Evolutionary conservation across 2,888 invertebrate species (phyloP).

Genomic region (Pristionchus fissidentatus): DNA sequence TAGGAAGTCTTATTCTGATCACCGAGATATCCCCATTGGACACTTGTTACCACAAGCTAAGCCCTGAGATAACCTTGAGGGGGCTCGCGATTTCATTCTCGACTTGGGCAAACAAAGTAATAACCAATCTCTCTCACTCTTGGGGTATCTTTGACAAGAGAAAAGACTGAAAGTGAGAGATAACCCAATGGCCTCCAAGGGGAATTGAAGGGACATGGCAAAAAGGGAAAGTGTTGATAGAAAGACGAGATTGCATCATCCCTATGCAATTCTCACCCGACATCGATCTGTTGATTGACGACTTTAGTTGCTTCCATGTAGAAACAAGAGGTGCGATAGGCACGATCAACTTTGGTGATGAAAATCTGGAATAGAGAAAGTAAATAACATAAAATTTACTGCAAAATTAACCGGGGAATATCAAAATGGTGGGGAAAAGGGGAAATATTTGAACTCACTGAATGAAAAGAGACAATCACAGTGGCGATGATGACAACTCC

Average conservation of each 20-base stretch:
- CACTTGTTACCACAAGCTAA: background rate
- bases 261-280: slow-evolving; percentile 58
- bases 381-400: background rate
- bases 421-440: background rate
- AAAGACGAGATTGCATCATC: slow-evolving; percentile 2
- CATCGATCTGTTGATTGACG: slow-evolving; percentile 69
- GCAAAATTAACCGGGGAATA: background rate
- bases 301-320: slow-evolving; percentile 72
- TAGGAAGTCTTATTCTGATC: too few relatives aligned
- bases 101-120: background rate
- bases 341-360: slow-evolving; percentile 74
- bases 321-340: slow-evolving; percentile 73
- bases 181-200: slow-evolving; percentile 16
- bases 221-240: background rate
- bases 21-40: slow-evolving; percentile 20
- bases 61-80: slow-evolving; percentile 8
- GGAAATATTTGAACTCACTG: slow-evolving; percentile 56
- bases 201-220: background rate
- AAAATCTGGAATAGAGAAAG: slow-evolving; percentile 63
- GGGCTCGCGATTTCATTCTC: slow-evolving; percentile 1
- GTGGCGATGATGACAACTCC: slow-evolving; percentile 71
- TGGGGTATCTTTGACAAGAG: background rate
- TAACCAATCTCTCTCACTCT: slow-evolving; percentile 43
- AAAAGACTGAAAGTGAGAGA: background rate
- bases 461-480: slow-evolving; percentile 72